Evolutionary conservation across 2,888 invertebrate species (phyloP), one percentile per base, ranked within the genome.

Genomic region (Philaethria dido): DNA sequence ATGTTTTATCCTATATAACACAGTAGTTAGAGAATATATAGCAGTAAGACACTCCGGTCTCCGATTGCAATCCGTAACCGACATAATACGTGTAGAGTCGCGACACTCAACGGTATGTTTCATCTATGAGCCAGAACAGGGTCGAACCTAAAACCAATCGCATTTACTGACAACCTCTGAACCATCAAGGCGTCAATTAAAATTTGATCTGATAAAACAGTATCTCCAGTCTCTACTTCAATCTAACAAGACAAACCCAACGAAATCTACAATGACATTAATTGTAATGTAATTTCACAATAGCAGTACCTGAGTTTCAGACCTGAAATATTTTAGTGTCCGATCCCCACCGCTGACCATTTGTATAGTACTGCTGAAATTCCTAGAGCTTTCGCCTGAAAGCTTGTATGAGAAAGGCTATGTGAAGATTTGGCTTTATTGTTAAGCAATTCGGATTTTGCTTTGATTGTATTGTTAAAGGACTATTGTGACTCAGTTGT

Each of bases 321-420:
- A 57, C 22, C 42, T 57, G 64, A 66, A 69, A 72, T 72, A 72
- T 72, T 72, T 72, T 70, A 72, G 66, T 69, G 72, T 70, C 72
- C 50, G 64, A 62, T 59, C 57, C 36, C 25, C 57, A 57, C 70
- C 70, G 33, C 72, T 62, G 68, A 64, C 71, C 70, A 72, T 70
- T 72, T 72, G 66, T 72, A 69, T 47, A 52, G 59, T 36, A 48
- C 50, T 65, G 66, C 66, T 63, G 62, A 50, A 68, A 70, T 68
- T 66, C 70, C 68, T 48, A 45, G 50, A 62, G 52, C 60, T 69
- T 66, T 42, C 44, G 18, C 13, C 45, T 60, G 50, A 65, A 65
- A 60, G 59, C 59, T 13, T 64, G 25, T 59, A 64, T 59, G 64
- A 52, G 50, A n/a, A 5, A 18, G n/a, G 20, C 55, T 8, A 39